Evolutionary conservation across 2,797 vertebrate genomes (phyloP).

Genomic region (Paratrypauchen microcephalus): DNA sequence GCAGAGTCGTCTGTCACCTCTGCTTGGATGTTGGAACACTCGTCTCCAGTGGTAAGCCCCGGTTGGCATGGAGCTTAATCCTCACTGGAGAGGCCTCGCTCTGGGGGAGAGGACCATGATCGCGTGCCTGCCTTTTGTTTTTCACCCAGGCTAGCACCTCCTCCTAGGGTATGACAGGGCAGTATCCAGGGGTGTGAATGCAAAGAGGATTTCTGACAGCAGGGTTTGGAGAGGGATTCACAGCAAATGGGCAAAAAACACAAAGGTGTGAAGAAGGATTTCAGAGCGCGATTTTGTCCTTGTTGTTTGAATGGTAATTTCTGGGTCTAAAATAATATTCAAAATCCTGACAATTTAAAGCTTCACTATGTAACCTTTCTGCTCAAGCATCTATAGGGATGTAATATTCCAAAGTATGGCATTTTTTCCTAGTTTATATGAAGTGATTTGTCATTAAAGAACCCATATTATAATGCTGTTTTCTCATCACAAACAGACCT

Average conservation of each 20-base stretch:
- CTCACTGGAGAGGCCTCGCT: conserved; percentile 32
- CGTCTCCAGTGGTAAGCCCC: conserved; percentile 23
- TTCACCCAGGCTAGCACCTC: conserved; percentile 31
- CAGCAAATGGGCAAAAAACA: not conserved
- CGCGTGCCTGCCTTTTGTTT: conserved; percentile 38
- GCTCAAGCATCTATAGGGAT: too few relatives aligned
- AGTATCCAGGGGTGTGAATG: conserved; percentile 46
- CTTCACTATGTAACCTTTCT: not conserved
- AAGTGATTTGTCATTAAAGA: too few relatives aligned
- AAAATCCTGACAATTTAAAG: not conserved
- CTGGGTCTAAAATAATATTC: not conserved
- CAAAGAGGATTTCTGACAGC: conserved; percentile 46
- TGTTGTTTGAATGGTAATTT: not conserved
- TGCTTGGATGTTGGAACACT: conserved; percentile 19
- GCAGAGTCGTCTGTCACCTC: not conserved
- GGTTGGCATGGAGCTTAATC: conserved; percentile 45
- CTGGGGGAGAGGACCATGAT: conserved; percentile 50
- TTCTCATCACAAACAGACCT: too few relatives aligned
- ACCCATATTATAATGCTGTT: too few relatives aligned
- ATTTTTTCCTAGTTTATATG: too few relatives aligned
- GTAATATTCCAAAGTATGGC: too few relatives aligned
- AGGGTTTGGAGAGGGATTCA: conserved; percentile 31
- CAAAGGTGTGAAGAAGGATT: not conserved
- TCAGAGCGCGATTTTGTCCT: not conserved
- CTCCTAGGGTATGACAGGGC: conserved; percentile 18